These are phyloP conservation scores for Acanthornis magna DNA, from an alignment of 2,797 vertebrate species.

Conservation along the genomic window DNA sequence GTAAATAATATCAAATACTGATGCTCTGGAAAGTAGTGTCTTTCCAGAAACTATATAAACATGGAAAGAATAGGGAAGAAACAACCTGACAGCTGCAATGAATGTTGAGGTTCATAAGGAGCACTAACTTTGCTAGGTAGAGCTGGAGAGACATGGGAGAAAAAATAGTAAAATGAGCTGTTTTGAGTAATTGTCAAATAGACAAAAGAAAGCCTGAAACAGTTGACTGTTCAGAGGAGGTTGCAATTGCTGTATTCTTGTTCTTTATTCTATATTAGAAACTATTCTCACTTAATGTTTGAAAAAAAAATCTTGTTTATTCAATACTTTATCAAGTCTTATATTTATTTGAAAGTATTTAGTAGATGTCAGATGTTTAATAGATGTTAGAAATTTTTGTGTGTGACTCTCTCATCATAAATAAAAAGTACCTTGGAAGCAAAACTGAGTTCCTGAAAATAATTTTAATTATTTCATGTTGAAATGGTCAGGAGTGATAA, in stretches of 20 bases:
- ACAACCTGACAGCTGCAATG: background rate
- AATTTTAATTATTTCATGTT: background rate
- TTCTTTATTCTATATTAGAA: background rate
- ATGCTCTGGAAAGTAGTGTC: background rate
- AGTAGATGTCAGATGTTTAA: background rate
- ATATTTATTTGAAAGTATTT: background rate
- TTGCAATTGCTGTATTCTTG: background rate
- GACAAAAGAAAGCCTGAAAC: background rate
- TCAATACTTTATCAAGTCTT: background rate
- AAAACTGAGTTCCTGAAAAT: background rate
- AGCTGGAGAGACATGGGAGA: background rate
- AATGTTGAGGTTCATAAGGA: background rate
- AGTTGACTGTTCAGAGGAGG: background rate
- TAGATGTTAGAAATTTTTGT: background rate
- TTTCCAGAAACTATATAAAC: background rate
- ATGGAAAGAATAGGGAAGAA: background rate
- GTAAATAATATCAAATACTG: background rate
- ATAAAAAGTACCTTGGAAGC: background rate
- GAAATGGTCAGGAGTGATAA: background rate
- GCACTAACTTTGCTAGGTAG: background rate
- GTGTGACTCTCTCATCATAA: background rate
- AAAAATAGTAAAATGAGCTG: background rate
- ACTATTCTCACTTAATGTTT: background rate
- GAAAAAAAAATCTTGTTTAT: background rate
- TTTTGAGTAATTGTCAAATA: background rate